phyloP scores from a whole-genome alignment of 2,888 invertebrate genomes.

The Meta bourneti region DNA sequence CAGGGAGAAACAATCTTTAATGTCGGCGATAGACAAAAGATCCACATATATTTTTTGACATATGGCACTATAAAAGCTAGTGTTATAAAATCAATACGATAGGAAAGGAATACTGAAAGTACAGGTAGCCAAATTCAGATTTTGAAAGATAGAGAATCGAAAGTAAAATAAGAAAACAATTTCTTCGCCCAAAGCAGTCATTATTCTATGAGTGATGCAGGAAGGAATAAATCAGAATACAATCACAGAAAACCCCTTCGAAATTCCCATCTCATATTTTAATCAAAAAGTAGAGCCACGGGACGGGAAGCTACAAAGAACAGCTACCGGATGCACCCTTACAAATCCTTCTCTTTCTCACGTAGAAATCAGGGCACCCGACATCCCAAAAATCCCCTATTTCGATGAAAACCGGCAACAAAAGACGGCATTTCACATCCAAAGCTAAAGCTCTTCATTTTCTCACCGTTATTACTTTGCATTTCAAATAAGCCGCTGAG shows the following conservation, averaged over 20 bases:
- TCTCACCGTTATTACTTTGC: slow-evolving; percentile 20
- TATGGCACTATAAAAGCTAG: no score
- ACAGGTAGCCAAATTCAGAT: not conserved
- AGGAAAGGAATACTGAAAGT: not conserved
- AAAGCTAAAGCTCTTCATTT: slow-evolving; percentile 5
- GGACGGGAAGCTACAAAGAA: not conserved
- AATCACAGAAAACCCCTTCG: not conserved
- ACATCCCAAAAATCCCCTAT: not conserved
- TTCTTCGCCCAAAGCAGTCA: not conserved
- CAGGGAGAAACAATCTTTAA: no score
- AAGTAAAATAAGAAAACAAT: not conserved
- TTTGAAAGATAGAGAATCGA: not conserved
- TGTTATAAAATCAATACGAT: not conserved
- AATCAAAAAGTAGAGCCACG: not conserved
- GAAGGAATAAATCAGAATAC: not conserved
- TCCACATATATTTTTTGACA: no score
- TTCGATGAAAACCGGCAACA: slow-evolving; percentile 1
- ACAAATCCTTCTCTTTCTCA: slow-evolving; percentile 7
- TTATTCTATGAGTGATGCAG: not conserved
- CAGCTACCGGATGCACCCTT: not conserved
- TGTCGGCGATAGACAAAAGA: no score
- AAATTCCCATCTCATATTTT: not conserved
- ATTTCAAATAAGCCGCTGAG: slow-evolving; percentile 19
- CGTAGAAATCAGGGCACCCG: not conserved
- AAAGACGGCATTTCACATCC: slow-evolving; percentile 5